Evolutionary conservation across 2,888 invertebrate genomes (phyloP), one percentile per base, ranked within the genome.

Genomic region (Steinernema hermaphroditum): DNA sequence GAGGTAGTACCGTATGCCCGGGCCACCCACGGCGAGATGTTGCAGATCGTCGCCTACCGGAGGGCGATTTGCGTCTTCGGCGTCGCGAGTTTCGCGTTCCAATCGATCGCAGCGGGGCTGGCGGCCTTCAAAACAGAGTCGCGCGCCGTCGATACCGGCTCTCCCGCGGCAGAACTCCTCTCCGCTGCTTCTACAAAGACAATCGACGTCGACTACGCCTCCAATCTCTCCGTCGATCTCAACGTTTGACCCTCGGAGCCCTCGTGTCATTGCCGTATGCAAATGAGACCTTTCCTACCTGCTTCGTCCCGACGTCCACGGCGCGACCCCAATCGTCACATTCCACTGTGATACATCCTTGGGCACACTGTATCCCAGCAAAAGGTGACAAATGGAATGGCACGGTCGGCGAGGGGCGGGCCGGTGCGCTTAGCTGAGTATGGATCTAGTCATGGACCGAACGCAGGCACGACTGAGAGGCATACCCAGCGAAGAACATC

Each of bases 41-140:
- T 62, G 62, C 62, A 62, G 62, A 32, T 32, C 16, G 19, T 8
- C 32, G 62, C 1, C 62, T 62, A 29, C 62, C 62, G 62, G 29
- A 27, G 4, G 27, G 32, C 34, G 62, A 62, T 62, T n/a, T 9
- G 27, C 62, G n/a, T 62, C 62, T 62, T 62, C 62, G 62, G 62
- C 12, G 62, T 34, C 32, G 62, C 32, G 32, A 62, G 62, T 32
- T 62, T 62, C 32, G 62, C 62, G 62, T 62, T 62, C 32, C 62
- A 62, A 62, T 62, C 62, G 62, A 62, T 62, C 62, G 62, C 34
- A 16, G 62, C 62, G 46, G 46, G 16, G 46, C 46, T 46, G 32
- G 62, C 62, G 62, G 62, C 62, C 62, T 62, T 62, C 62, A 62
- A 62, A 62, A 62, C 62, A 62, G 62, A 62, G 62, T 62, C 62